A percentile compares a stretch with the other conserved stretches of the same genome.
Evolutionary conservation across 2,797 vertebrate genomes (phyloP).

Genomic region (Helarctos malayanus): DNA sequence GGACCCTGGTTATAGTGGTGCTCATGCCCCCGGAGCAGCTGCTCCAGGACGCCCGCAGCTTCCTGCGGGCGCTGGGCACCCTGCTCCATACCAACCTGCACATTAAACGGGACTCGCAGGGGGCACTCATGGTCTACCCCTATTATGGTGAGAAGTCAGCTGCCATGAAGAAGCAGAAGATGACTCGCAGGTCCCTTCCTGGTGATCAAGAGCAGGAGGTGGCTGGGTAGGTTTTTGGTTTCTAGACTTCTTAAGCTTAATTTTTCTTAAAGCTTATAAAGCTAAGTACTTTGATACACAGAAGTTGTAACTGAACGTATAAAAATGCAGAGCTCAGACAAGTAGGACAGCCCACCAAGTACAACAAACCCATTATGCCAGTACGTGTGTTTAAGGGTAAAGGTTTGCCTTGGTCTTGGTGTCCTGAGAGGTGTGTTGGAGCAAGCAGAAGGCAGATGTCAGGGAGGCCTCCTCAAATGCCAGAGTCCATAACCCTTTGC

Average conservation of each 20-base stretch:
- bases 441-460: background rate
- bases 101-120: conserved; percentile 91
- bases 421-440: background rate
- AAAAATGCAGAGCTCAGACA: background rate
- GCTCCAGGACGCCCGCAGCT: conserved; percentile 92
- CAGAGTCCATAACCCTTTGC: background rate
- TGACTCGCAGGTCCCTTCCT: conserved; percentile 88
- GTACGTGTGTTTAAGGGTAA: background rate
- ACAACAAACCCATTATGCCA: background rate
- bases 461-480: background rate
- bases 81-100: conserved; percentile 95
- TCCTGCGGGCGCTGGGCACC: conserved; percentile 94
- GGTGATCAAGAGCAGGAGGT: conserved; percentile 91
- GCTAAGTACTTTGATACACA: background rate
- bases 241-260: background rate
- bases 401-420: background rate
- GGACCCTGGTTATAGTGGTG: conserved; percentile 95
- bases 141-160: conserved; percentile 89
- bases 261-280: background rate
- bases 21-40: conserved; percentile 94
- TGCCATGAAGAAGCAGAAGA: conserved; percentile 77
- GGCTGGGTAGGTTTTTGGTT: conserved; percentile 89
- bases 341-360: background rate
- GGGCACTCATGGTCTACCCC: conserved; percentile 93
- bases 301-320: background rate